Conservation (phyloP, 2,797 vertebrate genomes). For the Columba guinea region DNA sequence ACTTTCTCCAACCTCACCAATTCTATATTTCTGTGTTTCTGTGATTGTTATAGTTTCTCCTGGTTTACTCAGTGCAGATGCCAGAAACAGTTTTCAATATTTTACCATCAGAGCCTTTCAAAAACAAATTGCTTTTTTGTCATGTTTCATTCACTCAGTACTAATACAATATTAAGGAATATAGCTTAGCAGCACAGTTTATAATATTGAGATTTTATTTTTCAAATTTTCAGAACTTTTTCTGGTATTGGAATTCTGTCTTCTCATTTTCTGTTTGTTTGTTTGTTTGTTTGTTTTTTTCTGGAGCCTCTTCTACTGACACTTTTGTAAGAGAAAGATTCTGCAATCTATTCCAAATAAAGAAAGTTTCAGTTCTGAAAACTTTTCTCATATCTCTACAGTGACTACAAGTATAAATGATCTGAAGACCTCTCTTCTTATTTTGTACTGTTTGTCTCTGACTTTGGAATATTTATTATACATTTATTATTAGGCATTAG, state of each 20-base stretch:
- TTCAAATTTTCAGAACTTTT: not conserved
- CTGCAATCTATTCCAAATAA: not conserved
- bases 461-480: not conserved
- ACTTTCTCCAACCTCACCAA: not conserved
- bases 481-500: not conserved
- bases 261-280: not conserved
- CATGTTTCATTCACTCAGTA: not conserved
- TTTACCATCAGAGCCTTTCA: not conserved
- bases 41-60: not conserved
- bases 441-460: not conserved
- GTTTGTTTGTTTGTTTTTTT: too few relatives aligned
- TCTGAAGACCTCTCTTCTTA: not conserved
- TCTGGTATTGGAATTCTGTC: not conserved
- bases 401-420: not conserved
- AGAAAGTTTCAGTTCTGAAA: not conserved
- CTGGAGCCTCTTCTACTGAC: not conserved
- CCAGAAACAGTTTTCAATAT: not conserved
- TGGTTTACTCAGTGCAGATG: not conserved
- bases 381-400: not conserved
- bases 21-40: not conserved
- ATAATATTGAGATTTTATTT: not conserved
- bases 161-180: not conserved
- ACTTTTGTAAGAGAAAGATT: not conserved
- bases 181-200: not conserved
- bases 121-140: not conserved